These are phyloP conservation scores for Panthera uncia DNA, from an alignment of 2,113 vertebrate species.

Conservation along the genomic window DNA sequence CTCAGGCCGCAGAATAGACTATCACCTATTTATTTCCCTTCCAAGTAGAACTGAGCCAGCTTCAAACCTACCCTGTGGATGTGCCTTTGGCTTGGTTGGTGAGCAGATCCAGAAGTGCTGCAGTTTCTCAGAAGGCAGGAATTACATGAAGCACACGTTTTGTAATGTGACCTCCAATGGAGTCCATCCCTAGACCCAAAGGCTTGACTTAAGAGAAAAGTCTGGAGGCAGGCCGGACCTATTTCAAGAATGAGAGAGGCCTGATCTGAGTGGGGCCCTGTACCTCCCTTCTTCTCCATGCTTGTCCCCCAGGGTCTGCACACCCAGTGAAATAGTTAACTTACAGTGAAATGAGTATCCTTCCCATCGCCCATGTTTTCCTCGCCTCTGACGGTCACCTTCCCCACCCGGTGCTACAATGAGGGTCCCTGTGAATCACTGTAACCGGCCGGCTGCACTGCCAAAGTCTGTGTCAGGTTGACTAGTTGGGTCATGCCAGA, in stretches of 20 bases:
- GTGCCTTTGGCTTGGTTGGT: neutral
- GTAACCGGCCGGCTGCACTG: neutral
- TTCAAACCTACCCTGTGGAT: neutral
- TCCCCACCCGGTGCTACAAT: accelerated
- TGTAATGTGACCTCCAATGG: neutral
- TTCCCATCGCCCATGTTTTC: neutral
- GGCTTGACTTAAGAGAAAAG: neutral
- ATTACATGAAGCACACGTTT: neutral
- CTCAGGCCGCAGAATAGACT: neutral
- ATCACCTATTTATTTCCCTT: neutral
- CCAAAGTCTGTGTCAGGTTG: neutral
- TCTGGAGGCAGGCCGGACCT: neutral
- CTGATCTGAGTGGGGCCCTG: neutral
- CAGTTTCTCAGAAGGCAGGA: neutral
- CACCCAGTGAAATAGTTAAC: neutral
- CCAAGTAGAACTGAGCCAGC: neutral
- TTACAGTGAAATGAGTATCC: neutral
- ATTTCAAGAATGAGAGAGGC: neutral
- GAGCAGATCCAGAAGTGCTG: neutral
- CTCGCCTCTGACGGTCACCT: neutral
- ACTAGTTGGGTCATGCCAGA: neutral
- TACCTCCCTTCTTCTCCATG: neutral
- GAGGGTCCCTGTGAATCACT: neutral
- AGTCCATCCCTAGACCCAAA: neutral
- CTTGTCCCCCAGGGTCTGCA: neutral